Evolutionary conservation across 92 coral and sea anemone species (phyloP).

Genomic region (Umimayanthus kanabou): DNA sequence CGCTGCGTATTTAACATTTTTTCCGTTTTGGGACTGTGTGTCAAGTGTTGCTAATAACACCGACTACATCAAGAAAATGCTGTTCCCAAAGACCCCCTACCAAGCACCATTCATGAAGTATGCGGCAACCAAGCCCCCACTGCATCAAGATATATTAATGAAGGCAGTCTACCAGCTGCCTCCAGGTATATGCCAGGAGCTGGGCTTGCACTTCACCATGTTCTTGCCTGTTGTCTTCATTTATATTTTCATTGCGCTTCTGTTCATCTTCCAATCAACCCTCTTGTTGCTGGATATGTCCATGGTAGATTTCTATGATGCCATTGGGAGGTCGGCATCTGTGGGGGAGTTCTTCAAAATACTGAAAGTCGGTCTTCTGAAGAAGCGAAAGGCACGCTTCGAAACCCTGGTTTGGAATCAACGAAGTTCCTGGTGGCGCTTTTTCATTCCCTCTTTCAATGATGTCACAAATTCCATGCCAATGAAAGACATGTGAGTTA

Average conservation of each 20-base stretch:
- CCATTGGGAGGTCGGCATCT: conserved; percentile 68
- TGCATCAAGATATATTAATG: conserved; percentile 31
- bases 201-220: conserved; percentile 76
- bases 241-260: conserved; percentile 64
- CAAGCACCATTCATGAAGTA: conserved; percentile 38
- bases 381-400: conserved; percentile 79
- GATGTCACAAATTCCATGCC: conserved; percentile 57
- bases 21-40: conserved; percentile 77
- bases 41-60: conserved; percentile 34
- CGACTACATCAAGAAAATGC: conserved; percentile 27
- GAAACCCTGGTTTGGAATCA: conserved; percentile 63
- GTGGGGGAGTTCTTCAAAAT: conserved; percentile 68
- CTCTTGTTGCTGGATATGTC: conserved; percentile 87
- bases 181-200: conserved; percentile 65
- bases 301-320: conserved; percentile 88
- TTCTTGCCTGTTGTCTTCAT: conserved; percentile 83
- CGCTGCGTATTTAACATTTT: conserved; percentile 76
- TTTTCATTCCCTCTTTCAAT: conserved; percentile 77
- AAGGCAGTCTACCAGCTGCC: conserved; percentile 38
- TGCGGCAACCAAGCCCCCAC: conserved; percentile 46
- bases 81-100: conserved; percentile 34
- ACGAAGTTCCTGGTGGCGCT: conserved; percentile 87
- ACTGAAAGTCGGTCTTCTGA: conserved; percentile 68
- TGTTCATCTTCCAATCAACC: conserved; percentile 79
- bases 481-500: conserved; percentile 39